Evolutionary conservation across 2,113 vertebrate species (phyloP), one percentile per base, ranked within the genome.

Genomic region (Gulo gulo): DNA sequence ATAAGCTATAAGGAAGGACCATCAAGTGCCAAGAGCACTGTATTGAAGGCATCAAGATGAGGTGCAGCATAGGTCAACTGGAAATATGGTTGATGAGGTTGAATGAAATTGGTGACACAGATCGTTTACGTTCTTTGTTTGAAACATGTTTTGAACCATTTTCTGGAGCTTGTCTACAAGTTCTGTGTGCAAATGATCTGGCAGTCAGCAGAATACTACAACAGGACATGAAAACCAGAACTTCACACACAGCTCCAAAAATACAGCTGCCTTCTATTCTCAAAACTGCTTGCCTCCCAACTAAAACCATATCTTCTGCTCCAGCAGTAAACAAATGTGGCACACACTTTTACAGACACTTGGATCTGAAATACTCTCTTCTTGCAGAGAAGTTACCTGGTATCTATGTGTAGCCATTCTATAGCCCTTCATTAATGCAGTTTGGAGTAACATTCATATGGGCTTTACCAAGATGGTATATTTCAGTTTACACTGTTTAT

Each of bases 381-480:
- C 99, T 99, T 83, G 99, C 99, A 59, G 99, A 99, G 98, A 99
- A 99, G 89, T 98, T 99, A 87, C 99, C 99, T 1, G 99, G 99
- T 47, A 99, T 99, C 95, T 99, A 99, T 20, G 99, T 99, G 88
- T 99, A 99, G 98, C 99, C 99, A 26, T 99, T 99, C 0, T 99
- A 99, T 98, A 99, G 99, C 94, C 99, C 99, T 20, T 99, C 99
- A 34, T 98, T 99, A 93, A 99, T 99, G 99, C 99, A 99, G 99
- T 99, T 99, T 98, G 99, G 99, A 39, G 99, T 99, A 86, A 99
- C 99, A 98, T 99, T 99, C 98, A 99, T 99, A 97, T 98, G 99
- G 99, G 92, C 98, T 99, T 82, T 99, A 99, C 98, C 99, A 99
- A 98, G 99, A 99, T 76, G 99, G 99, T 8, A 99, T 99, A 93